Base-by-base conservation (phyloP, 2,888 invertebrate species). In the Eustalomyia histrio region DNA sequence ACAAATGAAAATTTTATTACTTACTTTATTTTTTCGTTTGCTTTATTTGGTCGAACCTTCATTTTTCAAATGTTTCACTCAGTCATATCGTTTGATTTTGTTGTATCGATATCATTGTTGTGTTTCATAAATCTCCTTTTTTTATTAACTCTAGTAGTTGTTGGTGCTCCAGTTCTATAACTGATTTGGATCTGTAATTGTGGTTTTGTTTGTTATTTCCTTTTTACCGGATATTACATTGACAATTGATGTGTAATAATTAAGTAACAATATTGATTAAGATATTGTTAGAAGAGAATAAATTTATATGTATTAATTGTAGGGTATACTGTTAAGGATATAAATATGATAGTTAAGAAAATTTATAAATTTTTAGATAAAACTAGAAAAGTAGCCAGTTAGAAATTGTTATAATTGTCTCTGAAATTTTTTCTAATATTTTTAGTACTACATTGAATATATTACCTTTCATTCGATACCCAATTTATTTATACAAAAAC, bases 221-320 rank as follows among this genome's bases (percentile, higher is more conserved):
- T 72, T 50, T 79, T 55, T 67, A 61, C 72, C 67, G 78, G 78
- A 79, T 79, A 79, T 79, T 79, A 60, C 47, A 79, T 73, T 79
- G 78, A 73, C 78, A 73, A 79, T 72, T 73, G 78, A 79, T 73
- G 72, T 79, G 73, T 73, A 79, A 79, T 79, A 79, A 79, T 79
- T 79, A 79, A 47, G 43, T 47, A 47, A 47, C 43, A 39, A 78
- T 72, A 72, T 78, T 67, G 65, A 78, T 78, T 72, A 78, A 78
- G 65, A 72, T 18, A 67, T 72, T 65, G 43, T 60, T 53, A 39
- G 12, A 39, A 12, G 10, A 14, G 39, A 4, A 39, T 1, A 29
- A 4, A 7, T 29, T 29, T 29, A 29, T 29, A 6, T 29, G 1
- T 6, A 29, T 29, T 29, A 29, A 29, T 29, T 29, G 29, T 29